A percentile compares a stretch with the other conserved stretches of the same genome.
Conservation (phyloP, 2,888 invertebrate species). For the Schizaphis graminum region DNA sequence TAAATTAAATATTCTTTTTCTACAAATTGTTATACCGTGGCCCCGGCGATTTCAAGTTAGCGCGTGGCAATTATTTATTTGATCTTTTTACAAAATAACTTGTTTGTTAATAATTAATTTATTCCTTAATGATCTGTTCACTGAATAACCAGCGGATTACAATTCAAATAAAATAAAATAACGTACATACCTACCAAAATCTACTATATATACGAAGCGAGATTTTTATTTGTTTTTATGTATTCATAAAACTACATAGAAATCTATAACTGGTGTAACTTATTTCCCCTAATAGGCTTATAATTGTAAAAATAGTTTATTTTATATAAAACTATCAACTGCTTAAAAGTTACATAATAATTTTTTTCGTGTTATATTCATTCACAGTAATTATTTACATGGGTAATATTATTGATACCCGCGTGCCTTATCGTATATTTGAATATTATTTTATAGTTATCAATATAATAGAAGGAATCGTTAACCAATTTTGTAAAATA, state of each 20-base stretch:
- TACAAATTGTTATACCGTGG: background rate
- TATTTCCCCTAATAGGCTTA: background rate
- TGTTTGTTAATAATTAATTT: slow-evolving; percentile 24
- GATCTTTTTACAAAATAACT: background rate
- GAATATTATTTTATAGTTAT: background rate
- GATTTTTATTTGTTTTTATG: background rate
- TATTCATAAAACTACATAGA: background rate
- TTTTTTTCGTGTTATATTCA: background rate
- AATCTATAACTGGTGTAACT: background rate
- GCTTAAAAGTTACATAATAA: background rate
- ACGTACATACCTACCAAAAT: background rate
- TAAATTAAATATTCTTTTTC: background rate
- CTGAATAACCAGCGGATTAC: background rate
- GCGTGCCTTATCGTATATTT: background rate
- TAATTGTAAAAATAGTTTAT: background rate
- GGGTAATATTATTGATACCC: background rate
- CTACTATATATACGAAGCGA: background rate
- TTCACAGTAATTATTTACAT: background rate
- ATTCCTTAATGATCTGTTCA: background rate
- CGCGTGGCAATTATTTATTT: slow-evolving; percentile 1
- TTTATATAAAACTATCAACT: background rate
- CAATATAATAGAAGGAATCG: background rate
- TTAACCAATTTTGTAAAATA: background rate
- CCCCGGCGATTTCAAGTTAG: background rate
- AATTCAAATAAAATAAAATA: background rate